Evolutionary conservation across 2,888 invertebrate genomes (phyloP).

Genomic region (Zygogramma bicolorata): DNA sequence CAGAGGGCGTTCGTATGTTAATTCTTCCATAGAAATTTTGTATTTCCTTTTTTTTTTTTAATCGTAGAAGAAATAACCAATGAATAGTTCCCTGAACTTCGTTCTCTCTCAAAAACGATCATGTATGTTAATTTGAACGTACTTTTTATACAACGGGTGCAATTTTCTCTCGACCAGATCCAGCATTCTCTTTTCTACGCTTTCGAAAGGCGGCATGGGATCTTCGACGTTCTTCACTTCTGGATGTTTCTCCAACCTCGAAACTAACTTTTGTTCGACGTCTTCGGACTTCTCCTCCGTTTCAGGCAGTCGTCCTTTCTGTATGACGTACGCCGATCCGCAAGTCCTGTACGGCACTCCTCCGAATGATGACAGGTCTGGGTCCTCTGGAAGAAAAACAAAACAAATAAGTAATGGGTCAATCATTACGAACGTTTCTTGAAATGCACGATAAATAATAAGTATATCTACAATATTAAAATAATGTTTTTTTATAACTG

Average conservation of each 20-base stretch:
- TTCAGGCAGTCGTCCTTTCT: slow-evolving; percentile 52
- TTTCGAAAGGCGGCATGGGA: slow-evolving; percentile 58
- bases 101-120: too few species aligned
- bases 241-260: slow-evolving; percentile 56
- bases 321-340: slow-evolving; percentile 60
- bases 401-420: too few species aligned
- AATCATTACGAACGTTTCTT: too few species aligned
- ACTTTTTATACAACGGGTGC: slow-evolving; percentile 61
- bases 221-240: slow-evolving; percentile 57
- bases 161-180: slow-evolving; percentile 58
- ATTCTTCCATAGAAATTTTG: too few species aligned
- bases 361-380: slow-evolving; percentile 54
- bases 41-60: too few species aligned
- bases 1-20: too few species aligned
- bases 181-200: slow-evolving; percentile 57
- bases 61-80: too few species aligned
- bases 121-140: neutral
- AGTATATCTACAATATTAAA: too few species aligned
- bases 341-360: slow-evolving; percentile 58
- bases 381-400: slow-evolving; percentile 36
- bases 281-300: slow-evolving; percentile 32
- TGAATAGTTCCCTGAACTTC: too few species aligned
- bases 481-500: too few species aligned
- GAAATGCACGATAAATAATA: too few species aligned
- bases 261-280: slow-evolving; percentile 55